phyloP scores from a whole-genome alignment of 2,888 invertebrate species.

The Zeuzera pyrina region DNA sequence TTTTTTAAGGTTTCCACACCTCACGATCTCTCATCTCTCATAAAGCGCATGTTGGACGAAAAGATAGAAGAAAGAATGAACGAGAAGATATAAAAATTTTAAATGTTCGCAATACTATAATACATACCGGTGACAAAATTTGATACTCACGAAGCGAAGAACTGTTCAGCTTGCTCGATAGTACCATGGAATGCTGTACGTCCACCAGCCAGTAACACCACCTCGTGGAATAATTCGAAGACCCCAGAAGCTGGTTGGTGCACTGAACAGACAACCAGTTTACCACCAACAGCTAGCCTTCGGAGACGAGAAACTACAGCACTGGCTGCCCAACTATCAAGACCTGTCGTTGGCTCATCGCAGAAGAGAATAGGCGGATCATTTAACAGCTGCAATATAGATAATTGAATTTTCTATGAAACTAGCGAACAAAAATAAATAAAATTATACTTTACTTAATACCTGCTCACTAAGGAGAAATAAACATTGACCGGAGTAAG shows the following conservation, averaged over 20 bases:
- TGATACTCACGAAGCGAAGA: slow-evolving; percentile 77
- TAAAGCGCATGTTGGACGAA: background rate
- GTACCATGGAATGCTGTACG: slow-evolving; percentile 85
- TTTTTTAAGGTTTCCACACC: too few species aligned
- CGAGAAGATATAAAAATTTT: too few species aligned
- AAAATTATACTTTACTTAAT: too few species aligned
- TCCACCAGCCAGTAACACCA: slow-evolving; percentile 84
- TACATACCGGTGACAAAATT: background rate
- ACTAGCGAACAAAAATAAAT: too few species aligned
- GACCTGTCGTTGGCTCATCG: slow-evolving; percentile 94
- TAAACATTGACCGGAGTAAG: too few species aligned
- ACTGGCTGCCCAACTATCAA: slow-evolving; percentile 92
- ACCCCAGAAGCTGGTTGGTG: slow-evolving; percentile 93
- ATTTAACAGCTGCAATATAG: slow-evolving; percentile 83
- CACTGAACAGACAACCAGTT: slow-evolving; percentile 88
- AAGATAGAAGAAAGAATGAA: background rate
- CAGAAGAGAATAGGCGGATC: slow-evolving; percentile 93
- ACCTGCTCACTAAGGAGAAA: too few species aligned
- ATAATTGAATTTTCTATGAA: too few species aligned
- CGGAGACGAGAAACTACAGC: slow-evolving; percentile 82
- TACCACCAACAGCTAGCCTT: slow-evolving; percentile 77
- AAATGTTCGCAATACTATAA: too few species aligned
- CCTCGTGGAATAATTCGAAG: slow-evolving; percentile 86
- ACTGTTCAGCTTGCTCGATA: slow-evolving; percentile 76
- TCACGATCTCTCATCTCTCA: too few species aligned